Conservation (phyloP, 1,140 invertebrate species). For the Caenorhabditis remanei region DNA sequence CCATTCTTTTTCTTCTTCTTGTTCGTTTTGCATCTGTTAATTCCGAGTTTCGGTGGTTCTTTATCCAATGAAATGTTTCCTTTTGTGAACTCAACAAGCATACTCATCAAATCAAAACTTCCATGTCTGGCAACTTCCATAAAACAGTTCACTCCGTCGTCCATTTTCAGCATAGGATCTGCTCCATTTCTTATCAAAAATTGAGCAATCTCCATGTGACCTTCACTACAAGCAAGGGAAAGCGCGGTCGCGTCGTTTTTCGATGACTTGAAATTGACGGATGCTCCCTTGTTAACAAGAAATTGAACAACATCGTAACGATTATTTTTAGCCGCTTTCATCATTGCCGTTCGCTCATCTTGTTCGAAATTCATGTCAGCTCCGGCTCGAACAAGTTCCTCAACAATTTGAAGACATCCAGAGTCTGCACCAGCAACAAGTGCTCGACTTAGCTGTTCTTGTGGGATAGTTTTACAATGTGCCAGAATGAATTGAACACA, state of each 20-base stretch:
- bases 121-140: conserved; percentile 98
- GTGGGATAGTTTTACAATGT: conserved; percentile 7
- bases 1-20: not conserved
- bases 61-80: conserved; percentile 78
- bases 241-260: conserved; percentile 80
- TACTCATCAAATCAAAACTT: conserved; percentile 92
- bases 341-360: conserved; percentile 80
- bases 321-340: conserved; percentile 80
- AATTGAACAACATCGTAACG: conserved; percentile 80
- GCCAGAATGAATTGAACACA: conserved; percentile 24
- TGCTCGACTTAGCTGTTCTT: conserved; percentile 8
- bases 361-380: conserved; percentile 72
- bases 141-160: conserved; percentile 97
- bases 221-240: conserved; percentile 84
- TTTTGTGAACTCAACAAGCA: conserved; percentile 93
- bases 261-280: conserved; percentile 73
- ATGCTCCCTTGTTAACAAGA: conserved; percentile 79
- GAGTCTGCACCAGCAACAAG: conserved; percentile 84
- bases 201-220: conserved; percentile 92
- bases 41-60: conserved; percentile 2
- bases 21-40: not conserved
- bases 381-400: conserved; percentile 55
- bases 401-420: conserved; percentile 80
- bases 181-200: conserved; percentile 89
- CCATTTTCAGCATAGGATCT: conserved; percentile 85